These are phyloP conservation scores for Vanessa atalanta DNA, from an alignment of 1,140 invertebrate species.

Conservation along the genomic window DNA sequence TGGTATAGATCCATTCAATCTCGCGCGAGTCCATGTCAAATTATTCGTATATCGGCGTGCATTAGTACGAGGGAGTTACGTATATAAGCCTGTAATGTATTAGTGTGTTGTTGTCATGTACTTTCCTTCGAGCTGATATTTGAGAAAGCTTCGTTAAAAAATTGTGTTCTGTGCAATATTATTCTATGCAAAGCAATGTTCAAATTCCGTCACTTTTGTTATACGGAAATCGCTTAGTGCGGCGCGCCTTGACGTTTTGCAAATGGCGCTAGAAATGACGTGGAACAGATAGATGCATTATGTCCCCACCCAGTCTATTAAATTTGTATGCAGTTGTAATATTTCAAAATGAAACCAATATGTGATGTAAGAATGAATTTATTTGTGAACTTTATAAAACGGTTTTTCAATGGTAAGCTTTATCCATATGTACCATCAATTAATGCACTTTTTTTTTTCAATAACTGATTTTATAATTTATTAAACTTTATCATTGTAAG, in stretches of 20 bases:
- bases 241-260: constrained; percentile 34
- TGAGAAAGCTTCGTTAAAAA: no score
- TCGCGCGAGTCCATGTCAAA: no score
- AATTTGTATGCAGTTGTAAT: constrained; percentile 41
- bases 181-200: not conserved
- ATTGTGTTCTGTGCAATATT: not conserved
- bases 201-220: constrained; percentile 7
- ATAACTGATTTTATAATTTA: no score
- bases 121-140: no score
- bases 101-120: no score
- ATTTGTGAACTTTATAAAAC: not conserved
- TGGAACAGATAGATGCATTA: constrained; percentile 29
- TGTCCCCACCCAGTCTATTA: constrained; percentile 44
- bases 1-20: no score
- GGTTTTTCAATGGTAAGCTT: no score
- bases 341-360: constrained; percentile 33
- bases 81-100: no score
- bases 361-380: not conserved
- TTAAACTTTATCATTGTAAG: no score
- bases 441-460: no score
- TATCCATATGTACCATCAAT: not conserved
- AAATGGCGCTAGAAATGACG: constrained; percentile 31
- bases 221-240: constrained; percentile 26
- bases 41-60: no score
- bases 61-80: no score